A percentile compares a stretch with the other conserved stretches of the same genome.
Evolutionary conservation across 2,113 vertebrate genomes (phyloP).

Genomic region (Ondatra zibethicus): DNA sequence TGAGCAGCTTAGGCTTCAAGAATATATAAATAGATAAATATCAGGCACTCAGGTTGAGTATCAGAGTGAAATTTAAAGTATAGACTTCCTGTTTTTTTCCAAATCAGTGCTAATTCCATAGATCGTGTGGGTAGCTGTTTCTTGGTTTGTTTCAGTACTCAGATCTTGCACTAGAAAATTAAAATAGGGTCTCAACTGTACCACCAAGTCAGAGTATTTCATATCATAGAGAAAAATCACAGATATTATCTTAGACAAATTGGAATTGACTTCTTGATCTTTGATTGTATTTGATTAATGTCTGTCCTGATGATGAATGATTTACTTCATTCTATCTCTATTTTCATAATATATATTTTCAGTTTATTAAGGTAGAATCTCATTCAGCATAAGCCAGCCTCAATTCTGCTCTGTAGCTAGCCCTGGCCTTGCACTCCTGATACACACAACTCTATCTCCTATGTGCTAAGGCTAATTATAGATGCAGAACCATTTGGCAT

Average conservation of each 20-base stretch:
- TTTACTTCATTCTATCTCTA: not conserved
- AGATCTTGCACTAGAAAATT: not conserved
- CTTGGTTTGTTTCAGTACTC: not conserved
- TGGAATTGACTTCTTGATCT: not conserved
- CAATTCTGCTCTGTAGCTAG: not conserved
- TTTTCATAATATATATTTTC: not conserved
- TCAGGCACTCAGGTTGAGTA: not conserved
- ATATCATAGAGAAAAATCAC: not conserved
- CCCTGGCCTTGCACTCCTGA: not conserved
- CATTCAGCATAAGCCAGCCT: not conserved
- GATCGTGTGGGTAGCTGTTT: not conserved
- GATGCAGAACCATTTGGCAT: not conserved
- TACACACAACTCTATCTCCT: not conserved
- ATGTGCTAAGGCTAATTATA: not conserved
- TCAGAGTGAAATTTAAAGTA: conserved; percentile 5
- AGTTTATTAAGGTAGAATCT: not conserved
- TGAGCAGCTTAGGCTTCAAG: not conserved
- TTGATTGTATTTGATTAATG: not conserved
- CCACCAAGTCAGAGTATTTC: not conserved
- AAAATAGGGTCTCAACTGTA: not conserved
- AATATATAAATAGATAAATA: not conserved
- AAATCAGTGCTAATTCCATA: not conserved
- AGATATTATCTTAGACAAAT: not conserved
- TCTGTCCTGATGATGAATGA: not conserved
- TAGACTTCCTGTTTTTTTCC: not conserved